Evolutionary conservation across 2,113 vertebrate species (phyloP).

Genomic region (Nothocercus nigrocapillus): DNA sequence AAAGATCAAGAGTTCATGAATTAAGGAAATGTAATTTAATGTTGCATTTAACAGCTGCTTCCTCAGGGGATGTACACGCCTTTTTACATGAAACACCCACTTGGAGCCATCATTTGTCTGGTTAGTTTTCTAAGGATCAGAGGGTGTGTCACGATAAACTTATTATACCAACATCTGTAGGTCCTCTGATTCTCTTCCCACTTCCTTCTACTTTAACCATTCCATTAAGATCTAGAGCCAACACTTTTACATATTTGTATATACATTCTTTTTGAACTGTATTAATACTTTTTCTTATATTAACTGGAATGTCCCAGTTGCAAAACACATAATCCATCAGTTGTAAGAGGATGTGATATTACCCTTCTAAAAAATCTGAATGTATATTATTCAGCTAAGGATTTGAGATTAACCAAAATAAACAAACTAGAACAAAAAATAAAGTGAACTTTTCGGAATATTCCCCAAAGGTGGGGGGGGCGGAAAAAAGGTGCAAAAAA

Average conservation of each 20-base stretch:
- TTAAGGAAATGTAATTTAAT: background rate
- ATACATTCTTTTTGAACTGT: background rate
- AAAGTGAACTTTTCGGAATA: background rate
- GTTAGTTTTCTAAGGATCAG: conserved; percentile 19
- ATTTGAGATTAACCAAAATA: conserved; percentile 9
- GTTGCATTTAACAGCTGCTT: background rate
- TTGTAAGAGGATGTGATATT: background rate
- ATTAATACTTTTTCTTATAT: background rate
- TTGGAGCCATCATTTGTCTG: background rate
- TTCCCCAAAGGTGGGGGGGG: background rate
- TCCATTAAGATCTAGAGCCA: conserved; percentile 16
- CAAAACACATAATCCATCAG: background rate
- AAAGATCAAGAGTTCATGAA: background rate
- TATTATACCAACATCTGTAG: conserved; percentile 15
- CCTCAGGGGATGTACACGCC: background rate
- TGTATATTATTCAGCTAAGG: background rate
- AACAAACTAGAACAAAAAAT: background rate
- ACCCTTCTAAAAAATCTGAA: background rate
- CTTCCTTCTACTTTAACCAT: conserved; percentile 12
- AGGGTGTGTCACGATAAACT: conserved; percentile 30
- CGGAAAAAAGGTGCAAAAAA: background rate
- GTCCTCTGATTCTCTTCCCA: conserved; percentile 8
- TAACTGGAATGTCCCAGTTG: background rate
- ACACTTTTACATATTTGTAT: background rate
- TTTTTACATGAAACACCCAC: background rate